Evolutionary conservation across 2,797 vertebrate species (phyloP).

Genomic region (Diplodus sargus): DNA sequence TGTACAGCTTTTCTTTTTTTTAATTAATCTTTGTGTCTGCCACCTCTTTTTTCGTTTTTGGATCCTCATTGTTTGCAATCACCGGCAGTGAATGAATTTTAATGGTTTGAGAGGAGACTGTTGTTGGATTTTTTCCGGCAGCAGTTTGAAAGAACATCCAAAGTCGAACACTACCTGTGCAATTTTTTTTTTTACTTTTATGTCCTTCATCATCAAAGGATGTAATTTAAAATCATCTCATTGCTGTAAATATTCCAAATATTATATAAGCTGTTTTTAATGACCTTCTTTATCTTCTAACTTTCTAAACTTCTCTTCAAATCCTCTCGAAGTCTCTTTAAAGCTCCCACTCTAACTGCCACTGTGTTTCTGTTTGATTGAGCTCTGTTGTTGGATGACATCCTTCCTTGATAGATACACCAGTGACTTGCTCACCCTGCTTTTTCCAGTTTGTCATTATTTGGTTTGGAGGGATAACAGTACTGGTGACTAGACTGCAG

Average conservation of each 20-base stretch:
- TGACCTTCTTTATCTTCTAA: slow-evolving; percentile 45
- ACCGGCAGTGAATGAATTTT: slow-evolving; percentile 74
- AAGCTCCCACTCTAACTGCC: slow-evolving; percentile 60
- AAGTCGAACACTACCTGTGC: slow-evolving; percentile 71
- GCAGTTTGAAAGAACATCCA: slow-evolving; percentile 73
- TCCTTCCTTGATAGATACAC: slow-evolving; percentile 62
- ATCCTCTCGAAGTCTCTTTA: slow-evolving; percentile 58
- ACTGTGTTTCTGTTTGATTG: slow-evolving; percentile 75
- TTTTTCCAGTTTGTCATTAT: slow-evolving; percentile 79
- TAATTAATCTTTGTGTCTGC: slow-evolving; percentile 88
- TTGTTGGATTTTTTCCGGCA: slow-evolving; percentile 66
- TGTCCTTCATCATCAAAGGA: slow-evolving; percentile 32
- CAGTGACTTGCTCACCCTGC: slow-evolving; percentile 75
- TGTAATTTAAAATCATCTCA: slow-evolving; percentile 15
- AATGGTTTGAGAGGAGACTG: slow-evolving; percentile 70
- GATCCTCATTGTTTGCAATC: slow-evolving; percentile 82
- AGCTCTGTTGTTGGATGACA: slow-evolving; percentile 68
- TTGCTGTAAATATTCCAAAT: slow-evolving; percentile 10
- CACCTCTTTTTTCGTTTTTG: slow-evolving; percentile 74
- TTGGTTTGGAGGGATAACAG: slow-evolving; percentile 80
- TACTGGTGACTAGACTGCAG: slow-evolving; percentile 80
- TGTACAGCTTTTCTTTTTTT: slow-evolving; percentile 84
- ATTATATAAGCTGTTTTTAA: slow-evolving; percentile 28
- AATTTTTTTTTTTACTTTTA: slow-evolving; percentile 34
- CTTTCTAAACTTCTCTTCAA: slow-evolving; percentile 58